A percentile compares a stretch with the other conserved stretches of the same genome.
These are phyloP conservation scores for Branchellion lobata DNA, from an alignment of 2,888 invertebrate species.

Conservation along the genomic window DNA sequence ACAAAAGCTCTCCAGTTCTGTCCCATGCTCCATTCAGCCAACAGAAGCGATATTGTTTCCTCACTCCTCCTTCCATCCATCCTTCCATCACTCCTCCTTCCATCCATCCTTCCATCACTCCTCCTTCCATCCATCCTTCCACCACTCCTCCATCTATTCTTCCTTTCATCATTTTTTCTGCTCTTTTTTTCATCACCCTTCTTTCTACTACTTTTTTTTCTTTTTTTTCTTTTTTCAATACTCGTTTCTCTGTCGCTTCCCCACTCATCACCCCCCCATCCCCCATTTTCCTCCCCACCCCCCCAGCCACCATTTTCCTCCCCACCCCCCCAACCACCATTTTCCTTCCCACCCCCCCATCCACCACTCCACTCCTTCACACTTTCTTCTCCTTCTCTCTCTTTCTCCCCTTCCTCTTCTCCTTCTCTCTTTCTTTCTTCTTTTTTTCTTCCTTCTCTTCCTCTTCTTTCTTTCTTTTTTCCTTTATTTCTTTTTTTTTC, in stretches of 20 bases:
- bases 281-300: neutral
- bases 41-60: neutral
- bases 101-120: neutral
- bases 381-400: neutral
- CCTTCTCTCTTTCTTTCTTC: neutral
- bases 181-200: no score
- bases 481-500: no score
- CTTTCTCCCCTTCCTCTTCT: neutral
- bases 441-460: slow-evolving; percentile 6
- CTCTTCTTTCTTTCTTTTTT: no score
- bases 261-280: neutral
- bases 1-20: neutral
- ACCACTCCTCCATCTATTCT: no score
- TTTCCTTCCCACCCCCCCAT: neutral
- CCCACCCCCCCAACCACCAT: no score
- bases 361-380: neutral
- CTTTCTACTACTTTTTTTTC: no score
- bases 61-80: neutral
- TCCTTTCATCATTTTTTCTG: no score
- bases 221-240: no score
- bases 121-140: neutral
- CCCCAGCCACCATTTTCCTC: neutral
- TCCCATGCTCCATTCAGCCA: neutral
- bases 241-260: no score
- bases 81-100: neutral